Evolutionary conservation across 2,797 vertebrate species (phyloP), one percentile per base, ranked within the genome.

Genomic region (Intellagama lesueurii): DNA sequence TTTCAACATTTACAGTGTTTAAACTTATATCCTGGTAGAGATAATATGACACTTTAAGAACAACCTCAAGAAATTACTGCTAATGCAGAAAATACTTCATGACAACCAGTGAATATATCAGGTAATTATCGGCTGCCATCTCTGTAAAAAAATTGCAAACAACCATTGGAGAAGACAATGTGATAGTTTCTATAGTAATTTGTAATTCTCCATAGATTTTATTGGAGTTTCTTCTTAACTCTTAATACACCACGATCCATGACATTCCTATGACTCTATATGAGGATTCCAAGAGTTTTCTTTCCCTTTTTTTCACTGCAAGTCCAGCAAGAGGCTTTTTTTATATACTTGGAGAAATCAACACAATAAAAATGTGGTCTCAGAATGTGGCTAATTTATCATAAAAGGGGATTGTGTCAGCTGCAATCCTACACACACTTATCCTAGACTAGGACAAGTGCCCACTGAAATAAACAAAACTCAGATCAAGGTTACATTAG

Each of bases 161-260:
- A 73, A 52, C 68, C 64, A 70, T 16, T 22, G 12, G 30, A 87
- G 24, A 22, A 80, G 66, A 82, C 24, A 79, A 44, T 40, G 47
- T 28, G 22, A 72, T n/a, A 40, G 44, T 82, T 88, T 22, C 8
- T 75, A 47, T 16, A 68, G 6, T n/a, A 80, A 86, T 89, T 73
- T 85, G 64, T 5, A 86, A 30, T 5, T 11, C 17, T 87, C n/a
- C 7, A 11, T 8, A 69, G 56, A 30, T 52, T 81, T 88, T 35
- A 66, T 77, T 90, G 49, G 32, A 17, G 30, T 66, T 68, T 87
- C 11, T 30, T 78, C 1, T 91, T 83, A 90, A 90, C 68, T 86
- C 40, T 60, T 70, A 79, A 75, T 19, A 83, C 44, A 80, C 19
- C 6, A 64, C 32, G 19, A 88, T 88, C 16, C 32, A 40, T 16